phyloP scores from a whole-genome alignment of 2,113 vertebrate genomes.

The Ceratotherium simum region DNA sequence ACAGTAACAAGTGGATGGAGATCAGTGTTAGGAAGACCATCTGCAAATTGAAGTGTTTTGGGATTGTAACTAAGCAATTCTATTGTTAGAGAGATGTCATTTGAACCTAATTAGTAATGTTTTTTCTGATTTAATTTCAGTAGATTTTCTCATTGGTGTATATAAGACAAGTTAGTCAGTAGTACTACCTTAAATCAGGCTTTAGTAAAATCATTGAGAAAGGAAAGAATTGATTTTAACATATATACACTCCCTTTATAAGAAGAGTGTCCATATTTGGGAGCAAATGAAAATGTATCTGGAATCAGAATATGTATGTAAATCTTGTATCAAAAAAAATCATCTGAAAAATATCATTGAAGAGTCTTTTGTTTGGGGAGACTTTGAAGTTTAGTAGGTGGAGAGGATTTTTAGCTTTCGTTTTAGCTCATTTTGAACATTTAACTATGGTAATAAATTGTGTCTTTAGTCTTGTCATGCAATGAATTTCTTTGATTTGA shows the following conservation, averaged over 20 bases:
- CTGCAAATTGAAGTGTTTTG: not conserved
- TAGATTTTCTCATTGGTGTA: not conserved
- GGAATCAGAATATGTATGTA: not conserved
- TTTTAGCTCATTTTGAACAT: not conserved
- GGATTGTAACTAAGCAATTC: not conserved
- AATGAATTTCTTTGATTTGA: not conserved
- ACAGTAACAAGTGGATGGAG: not conserved
- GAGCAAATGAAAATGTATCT: not conserved
- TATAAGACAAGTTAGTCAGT: not conserved
- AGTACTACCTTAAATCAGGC: not conserved
- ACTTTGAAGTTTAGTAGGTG: not conserved
- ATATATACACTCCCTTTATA: not conserved
- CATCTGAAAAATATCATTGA: not conserved
- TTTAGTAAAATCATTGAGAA: not conserved
- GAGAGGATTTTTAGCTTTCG: not conserved
- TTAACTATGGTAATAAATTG: not conserved
- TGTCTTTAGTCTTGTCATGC: not conserved
- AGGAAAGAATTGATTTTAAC: not conserved
- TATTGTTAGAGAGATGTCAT: not conserved
- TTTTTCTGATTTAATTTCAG: not conserved
- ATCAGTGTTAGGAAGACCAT: not conserved
- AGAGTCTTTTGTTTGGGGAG: not conserved
- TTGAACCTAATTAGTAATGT: not conserved
- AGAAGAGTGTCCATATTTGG: not conserved
- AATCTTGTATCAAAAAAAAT: not conserved